Evolutionary conservation across 2,113 vertebrate species (phyloP), one percentile per base, ranked within the genome.

Genomic region (Pogona vitticeps): DNA sequence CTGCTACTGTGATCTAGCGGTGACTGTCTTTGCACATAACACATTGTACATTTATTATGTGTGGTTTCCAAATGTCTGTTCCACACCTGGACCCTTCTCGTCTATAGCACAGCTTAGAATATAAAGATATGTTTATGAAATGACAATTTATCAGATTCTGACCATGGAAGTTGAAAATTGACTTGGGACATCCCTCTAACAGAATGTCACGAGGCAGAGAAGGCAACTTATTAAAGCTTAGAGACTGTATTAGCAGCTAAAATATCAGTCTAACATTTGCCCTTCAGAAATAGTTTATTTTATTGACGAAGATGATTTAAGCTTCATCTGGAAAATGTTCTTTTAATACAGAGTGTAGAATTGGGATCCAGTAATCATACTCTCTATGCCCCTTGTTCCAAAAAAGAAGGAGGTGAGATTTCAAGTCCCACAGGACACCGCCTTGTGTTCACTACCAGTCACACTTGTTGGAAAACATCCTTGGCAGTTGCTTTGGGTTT

Each of bases 71-170:
- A 46, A 46, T 76, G 40, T 82, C 26, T 68, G 1, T 1, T 31
- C 78, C 33, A 20, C 3, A 52, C 65, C 18, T 26, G 2, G 82
- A 42, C 56, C 4, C 3, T 81, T 86, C 1, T 82, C 46, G 10
- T 52, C n/a, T 40, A 81, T 65, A 20, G 12, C 59, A 26, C 76
- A 80, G 20, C 33, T 89, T 83, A 61, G 88, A 88, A 23, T 63
- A 71, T 20, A 63, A 81, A 90, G 88, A 75, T 52, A 70, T 1
- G 1, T 78, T 76, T 86, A 15, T 88, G 18, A 83, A 93, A 88
- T 89, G 58, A 56, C 46, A 72, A 0, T 88, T 84, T 83, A 40
- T 80, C 46, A 71, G 1, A 70, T 42, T 0, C 42, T 68, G 33
- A 36, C 89, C 40, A 84, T 8, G 67, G 73, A 88, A 84, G 46